Evolutionary conservation across 2,888 invertebrate genomes (phyloP).

Genomic region (Apamea monoglypha): DNA sequence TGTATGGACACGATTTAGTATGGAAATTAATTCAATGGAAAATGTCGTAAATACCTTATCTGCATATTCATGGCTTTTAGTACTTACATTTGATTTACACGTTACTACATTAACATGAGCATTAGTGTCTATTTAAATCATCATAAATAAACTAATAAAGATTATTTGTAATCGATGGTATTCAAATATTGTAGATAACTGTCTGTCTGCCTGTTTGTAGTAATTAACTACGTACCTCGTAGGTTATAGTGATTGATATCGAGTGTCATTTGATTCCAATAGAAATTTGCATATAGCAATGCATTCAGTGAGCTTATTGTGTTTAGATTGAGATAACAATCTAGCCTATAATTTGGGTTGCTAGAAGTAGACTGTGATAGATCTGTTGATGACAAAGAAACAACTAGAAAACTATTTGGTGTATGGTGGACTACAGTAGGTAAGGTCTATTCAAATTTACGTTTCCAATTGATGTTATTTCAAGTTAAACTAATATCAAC

Average conservation of each 20-base stretch:
- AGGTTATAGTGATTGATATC: neutral
- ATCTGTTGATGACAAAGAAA: neutral
- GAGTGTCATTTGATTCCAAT: conserved; percentile 18
- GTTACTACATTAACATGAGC: conserved; percentile 31
- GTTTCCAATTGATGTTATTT: too few species aligned
- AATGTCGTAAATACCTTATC: conserved; percentile 32
- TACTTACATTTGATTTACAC: conserved; percentile 48
- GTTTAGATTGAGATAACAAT: neutral
- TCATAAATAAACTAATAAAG: conserved; percentile 35
- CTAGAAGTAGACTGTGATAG: neutral
- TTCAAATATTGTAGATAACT: neutral
- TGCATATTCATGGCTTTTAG: conserved; percentile 33
- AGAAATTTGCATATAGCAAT: neutral
- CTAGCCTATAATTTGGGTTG: neutral
- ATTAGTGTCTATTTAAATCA: conserved; percentile 43
- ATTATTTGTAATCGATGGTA: conserved; percentile 2
- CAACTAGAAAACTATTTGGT: neutral
- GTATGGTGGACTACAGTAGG: neutral
- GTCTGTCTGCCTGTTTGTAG: neutral
- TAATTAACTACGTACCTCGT: neutral
- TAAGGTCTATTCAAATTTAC: too few species aligned
- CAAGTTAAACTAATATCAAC: too few species aligned
- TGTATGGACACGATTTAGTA: conserved; percentile 19
- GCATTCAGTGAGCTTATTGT: neutral
- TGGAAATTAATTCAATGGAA: conserved; percentile 51